Percentiles rank a stretch among this genome's conserved stretches.
These are phyloP conservation scores for Nemapogon koenigi DNA, from an alignment of 2,888 invertebrate species.

Conservation along the genomic window DNA sequence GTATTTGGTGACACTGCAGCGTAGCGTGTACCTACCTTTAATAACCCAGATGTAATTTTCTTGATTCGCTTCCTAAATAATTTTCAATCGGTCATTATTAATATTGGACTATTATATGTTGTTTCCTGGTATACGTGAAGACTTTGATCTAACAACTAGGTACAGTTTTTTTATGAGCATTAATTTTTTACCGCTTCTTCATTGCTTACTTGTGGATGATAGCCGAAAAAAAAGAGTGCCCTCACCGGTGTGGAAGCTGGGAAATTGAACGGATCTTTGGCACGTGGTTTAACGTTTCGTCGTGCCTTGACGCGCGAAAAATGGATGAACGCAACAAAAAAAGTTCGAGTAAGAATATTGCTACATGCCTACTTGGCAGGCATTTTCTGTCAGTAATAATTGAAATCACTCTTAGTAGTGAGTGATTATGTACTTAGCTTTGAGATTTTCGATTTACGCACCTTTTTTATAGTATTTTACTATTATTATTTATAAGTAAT, in stretches of 20 bases:
- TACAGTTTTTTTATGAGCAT: too few species aligned
- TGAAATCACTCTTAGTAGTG: background rate
- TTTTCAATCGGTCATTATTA: too few species aligned
- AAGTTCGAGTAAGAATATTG: conserved; percentile 84
- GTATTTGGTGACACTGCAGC: too few species aligned
- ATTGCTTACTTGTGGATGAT: conserved; percentile 24
- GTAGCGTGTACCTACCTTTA: too few species aligned
- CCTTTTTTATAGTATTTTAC: background rate
- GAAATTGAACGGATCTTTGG: conserved; percentile 67
- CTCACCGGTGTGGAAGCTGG: conserved; percentile 71
- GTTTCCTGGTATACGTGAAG: too few species aligned
- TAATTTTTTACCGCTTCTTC: too few species aligned
- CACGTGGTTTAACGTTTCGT: conserved; percentile 71
- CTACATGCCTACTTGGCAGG: too few species aligned
- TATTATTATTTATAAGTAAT: background rate
- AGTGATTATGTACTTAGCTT: background rate
- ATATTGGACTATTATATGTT: too few species aligned
- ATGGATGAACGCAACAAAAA: conserved; percentile 75
- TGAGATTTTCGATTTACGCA: background rate
- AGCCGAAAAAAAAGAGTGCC: conserved; percentile 69
- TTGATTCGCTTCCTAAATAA: too few species aligned
- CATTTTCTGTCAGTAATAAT: too few species aligned
- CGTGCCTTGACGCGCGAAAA: conserved; percentile 56
- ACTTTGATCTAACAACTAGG: background rate
- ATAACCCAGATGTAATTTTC: too few species aligned